phyloP scores from a whole-genome alignment of 2,888 invertebrate species.

The Cephus rjabovi region DNA sequence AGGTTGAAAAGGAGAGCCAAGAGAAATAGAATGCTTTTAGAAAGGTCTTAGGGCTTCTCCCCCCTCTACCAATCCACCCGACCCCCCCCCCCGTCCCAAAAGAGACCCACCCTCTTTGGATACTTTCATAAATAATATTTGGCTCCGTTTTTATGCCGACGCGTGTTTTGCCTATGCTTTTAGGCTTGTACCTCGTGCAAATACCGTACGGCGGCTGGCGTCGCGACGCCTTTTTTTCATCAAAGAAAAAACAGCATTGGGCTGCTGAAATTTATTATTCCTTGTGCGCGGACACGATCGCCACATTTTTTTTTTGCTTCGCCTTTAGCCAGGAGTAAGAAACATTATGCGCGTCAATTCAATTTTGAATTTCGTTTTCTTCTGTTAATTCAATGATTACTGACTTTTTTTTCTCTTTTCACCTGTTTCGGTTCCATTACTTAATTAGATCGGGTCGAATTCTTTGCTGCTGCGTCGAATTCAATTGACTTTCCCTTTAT shows the following conservation, averaged over 20 bases:
- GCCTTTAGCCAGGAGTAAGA: neutral
- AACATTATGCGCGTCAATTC: neutral
- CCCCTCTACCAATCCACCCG: neutral
- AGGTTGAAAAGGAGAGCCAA: neutral
- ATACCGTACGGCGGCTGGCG: neutral
- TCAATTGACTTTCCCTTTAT: no score
- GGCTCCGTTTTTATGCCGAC: slow-evolving; percentile 13
- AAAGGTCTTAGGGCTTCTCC: slow-evolving; percentile 10
- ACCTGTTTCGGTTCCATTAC: no score
- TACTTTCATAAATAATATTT: slow-evolving; percentile 30
- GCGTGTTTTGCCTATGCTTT: slow-evolving; percentile 17
- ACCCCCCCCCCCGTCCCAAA: neutral
- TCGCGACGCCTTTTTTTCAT: slow-evolving; percentile 7
- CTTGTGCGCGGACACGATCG: neutral
- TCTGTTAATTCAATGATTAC: neutral
- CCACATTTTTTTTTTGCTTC: neutral
- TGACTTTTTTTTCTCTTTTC: neutral
- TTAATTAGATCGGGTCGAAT: no score
- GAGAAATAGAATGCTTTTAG: slow-evolving; percentile 7
- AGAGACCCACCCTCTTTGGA: slow-evolving; percentile 3
- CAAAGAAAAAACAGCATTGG: slow-evolving; percentile 14
- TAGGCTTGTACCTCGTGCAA: neutral
- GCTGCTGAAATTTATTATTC: slow-evolving; percentile 13
- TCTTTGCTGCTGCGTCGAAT: no score
- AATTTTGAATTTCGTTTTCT: slow-evolving; percentile 2